Evolutionary conservation across 2,888 invertebrate genomes (phyloP).

Genomic region (Hipparchia semele): DNA sequence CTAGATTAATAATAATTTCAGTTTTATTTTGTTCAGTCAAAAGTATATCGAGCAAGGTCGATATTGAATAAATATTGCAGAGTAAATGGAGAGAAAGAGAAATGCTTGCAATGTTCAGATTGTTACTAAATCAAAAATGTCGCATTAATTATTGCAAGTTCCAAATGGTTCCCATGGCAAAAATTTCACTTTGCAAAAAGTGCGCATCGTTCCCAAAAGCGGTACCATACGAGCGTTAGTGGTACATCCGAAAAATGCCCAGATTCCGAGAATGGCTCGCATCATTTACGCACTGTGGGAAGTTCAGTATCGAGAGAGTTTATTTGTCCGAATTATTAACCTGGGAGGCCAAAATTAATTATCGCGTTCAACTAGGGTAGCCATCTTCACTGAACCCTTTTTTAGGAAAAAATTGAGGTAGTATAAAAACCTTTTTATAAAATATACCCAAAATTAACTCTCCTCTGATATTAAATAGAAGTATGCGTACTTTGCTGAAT

Average conservation of each 20-base stretch:
- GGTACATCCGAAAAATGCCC: constrained; percentile 39
- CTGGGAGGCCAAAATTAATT: constrained; percentile 70
- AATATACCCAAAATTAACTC: too few species aligned
- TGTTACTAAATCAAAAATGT: constrained; percentile 2
- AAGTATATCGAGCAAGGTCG: too few species aligned
- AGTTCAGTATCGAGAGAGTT: constrained; percentile 50
- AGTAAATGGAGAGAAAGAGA: too few species aligned
- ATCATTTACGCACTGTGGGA: constrained; percentile 59
- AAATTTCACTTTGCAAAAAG: constrained; percentile 33
- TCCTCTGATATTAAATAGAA: too few species aligned
- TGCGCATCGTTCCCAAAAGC: constrained; percentile 32
- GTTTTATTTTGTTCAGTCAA: too few species aligned
- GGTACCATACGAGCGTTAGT: constrained; percentile 16
- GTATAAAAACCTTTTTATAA: neutral
- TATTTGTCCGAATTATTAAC: constrained; percentile 62
- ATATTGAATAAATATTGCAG: too few species aligned
- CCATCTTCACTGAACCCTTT: neutral
- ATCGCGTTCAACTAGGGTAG: constrained; percentile 35
- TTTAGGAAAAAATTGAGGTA: neutral
- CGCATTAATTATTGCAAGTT: neutral
- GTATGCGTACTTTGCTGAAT: too few species aligned
- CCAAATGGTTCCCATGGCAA: constrained; percentile 25
- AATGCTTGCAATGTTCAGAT: too few species aligned
- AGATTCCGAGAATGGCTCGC: constrained; percentile 55
- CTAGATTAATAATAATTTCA: too few species aligned